Base-by-base conservation (phyloP, 2,113 vertebrate genomes). In the Noturus placidus region DNA sequence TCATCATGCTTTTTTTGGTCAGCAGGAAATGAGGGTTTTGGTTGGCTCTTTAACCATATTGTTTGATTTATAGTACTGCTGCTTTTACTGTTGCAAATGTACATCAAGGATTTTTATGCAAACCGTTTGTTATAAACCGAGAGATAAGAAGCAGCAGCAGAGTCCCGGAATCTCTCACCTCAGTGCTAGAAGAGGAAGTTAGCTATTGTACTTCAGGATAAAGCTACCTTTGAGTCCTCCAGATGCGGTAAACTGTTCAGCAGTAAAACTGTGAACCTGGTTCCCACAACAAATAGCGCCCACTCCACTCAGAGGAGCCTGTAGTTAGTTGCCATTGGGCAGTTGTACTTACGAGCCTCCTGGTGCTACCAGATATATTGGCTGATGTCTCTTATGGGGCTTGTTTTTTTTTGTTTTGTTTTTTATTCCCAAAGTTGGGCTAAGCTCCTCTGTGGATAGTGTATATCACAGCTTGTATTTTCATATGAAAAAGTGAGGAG, bases 121-220 rank as follows among this genome's bases (percentile, higher is more conserved):
- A 74, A 54, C 79, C 17, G 35, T 59, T 8, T 46, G 57, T 80
- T 56, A 84, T 80, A 91, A 88, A 90, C 56, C 33, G 33, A 86
- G 82, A 80, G 81, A 86, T 87, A 86, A 69, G 84, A 72, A 77
- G 42, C 77, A 19, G 30, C 65, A 46, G 33, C 56, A 82, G 56
- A 61, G 33, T 46, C 15, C 38, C 83, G 81, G 74, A 89, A 89
- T 89, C 70, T 89, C 80, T 89, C 72, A 89, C 65, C 56, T 86
- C 2, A 4, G 86, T 86, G 86, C 74, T 80, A 89, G 65, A 59
- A 84, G 59, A 86, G 84, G 74, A 89, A 84, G 76, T 46, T 30
- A 30, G 42, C 35, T 76, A 50, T 46, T 63, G 69, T 14, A 63
- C 56, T 35, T 27, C 15, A 52, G 79, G 52, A 76, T 65, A 83